These are phyloP conservation scores for Hydrozoanthus gracilis DNA, from an alignment of 92 coral and sea anemone species.

Conservation along the genomic window DNA sequence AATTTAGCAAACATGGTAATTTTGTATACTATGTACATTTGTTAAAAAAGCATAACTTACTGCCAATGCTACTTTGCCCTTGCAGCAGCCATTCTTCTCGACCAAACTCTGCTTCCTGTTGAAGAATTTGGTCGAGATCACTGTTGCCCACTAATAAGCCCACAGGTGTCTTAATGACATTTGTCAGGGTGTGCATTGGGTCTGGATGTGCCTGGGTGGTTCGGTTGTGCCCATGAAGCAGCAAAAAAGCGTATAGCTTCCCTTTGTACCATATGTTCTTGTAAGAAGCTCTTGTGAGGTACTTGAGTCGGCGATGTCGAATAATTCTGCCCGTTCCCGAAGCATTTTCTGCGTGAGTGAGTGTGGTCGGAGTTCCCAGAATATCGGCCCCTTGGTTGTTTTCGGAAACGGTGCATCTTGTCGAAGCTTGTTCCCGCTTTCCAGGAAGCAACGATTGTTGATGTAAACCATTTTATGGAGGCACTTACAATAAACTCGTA, in stretches of 20 bases:
- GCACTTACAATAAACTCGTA: constrained; percentile 38
- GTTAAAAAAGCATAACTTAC: neutral
- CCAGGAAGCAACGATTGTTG: constrained; percentile 31
- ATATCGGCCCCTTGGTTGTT: neutral
- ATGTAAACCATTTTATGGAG: constrained; percentile 38
- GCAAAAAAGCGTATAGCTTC: constrained; percentile 10
- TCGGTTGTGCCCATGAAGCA: constrained; percentile 36
- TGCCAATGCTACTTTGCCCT: neutral
- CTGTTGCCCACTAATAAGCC: constrained; percentile 30
- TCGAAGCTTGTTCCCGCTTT: constrained; percentile 19
- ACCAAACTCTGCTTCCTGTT: constrained; percentile 19
- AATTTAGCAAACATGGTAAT: neutral
- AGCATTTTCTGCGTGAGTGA: neutral
- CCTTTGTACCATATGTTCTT: constrained; percentile 29
- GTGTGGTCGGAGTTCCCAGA: neutral
- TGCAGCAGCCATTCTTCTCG: constrained; percentile 26
- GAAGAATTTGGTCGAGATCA: constrained; percentile 1
- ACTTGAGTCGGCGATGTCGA: neutral
- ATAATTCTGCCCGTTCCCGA: constrained; percentile 1
- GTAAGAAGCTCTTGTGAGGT: constrained; percentile 22
- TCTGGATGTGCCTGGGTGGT: constrained; percentile 41
- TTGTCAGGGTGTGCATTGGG: constrained; percentile 53
- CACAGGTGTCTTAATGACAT: constrained; percentile 32
- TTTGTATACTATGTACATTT: neutral
- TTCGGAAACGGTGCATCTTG: constrained; percentile 25